phyloP scores from a whole-genome alignment of 30 jellyfish, hydroid and myxozoan genomes.

The Chironex yamaguchii region DNA sequence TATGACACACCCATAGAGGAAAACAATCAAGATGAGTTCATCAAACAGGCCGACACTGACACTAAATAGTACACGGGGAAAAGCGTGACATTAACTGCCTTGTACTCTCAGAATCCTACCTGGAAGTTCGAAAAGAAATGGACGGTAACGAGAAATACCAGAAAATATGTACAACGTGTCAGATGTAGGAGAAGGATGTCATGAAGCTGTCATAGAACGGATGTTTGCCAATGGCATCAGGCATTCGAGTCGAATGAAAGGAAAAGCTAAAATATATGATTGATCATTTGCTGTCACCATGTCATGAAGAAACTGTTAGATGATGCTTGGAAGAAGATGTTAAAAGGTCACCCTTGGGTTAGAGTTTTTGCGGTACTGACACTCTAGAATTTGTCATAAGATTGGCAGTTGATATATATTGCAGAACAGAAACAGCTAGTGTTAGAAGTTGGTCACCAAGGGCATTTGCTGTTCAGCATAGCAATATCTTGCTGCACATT shows the following conservation, averaged over 20 bases:
- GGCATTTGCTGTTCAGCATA: constrained; percentile 41
- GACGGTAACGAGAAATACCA: too few species aligned
- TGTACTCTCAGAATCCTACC: too few species aligned
- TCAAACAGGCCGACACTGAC: too few species aligned
- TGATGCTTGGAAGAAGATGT: constrained; percentile 46
- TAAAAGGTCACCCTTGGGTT: constrained; percentile 42
- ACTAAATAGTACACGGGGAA: too few species aligned
- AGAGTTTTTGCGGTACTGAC: not conserved
- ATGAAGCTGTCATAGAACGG: constrained; percentile 15
- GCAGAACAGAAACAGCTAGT: constrained; percentile 32
- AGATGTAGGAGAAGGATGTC: constrained; percentile 32
- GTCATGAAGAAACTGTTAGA: constrained; percentile 31
- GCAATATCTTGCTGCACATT: constrained; percentile 39
- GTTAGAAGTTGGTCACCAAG: constrained; percentile 66
- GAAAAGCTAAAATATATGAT: constrained; percentile 40
- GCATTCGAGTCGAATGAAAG: constrained; percentile 50
- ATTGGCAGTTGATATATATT: constrained; percentile 42
- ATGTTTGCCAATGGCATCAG: constrained; percentile 51
- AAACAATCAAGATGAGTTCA: too few species aligned
- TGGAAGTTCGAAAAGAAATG: too few species aligned
- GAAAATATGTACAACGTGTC: constrained; percentile 18
- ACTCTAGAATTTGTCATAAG: constrained; percentile 14
- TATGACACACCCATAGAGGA: too few species aligned
- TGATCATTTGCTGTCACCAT: constrained; percentile 41
- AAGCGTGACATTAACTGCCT: too few species aligned